phyloP scores from a whole-genome alignment of 2,113 vertebrate genomes.

The Turnix velox region DNA sequence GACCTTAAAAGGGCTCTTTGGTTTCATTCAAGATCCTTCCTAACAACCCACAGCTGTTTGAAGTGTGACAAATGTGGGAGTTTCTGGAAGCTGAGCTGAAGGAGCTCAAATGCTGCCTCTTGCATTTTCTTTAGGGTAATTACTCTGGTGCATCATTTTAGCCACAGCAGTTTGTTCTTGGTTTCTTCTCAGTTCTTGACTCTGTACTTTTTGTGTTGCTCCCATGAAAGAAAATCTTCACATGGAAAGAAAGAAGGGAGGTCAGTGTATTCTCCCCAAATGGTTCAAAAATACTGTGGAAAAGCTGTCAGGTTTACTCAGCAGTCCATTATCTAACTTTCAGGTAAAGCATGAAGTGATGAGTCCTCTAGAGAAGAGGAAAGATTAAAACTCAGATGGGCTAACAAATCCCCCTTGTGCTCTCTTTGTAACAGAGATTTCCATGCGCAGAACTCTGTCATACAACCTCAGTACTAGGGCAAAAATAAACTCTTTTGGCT shows the following conservation, averaged over 20 bases:
- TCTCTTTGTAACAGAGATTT: not conserved
- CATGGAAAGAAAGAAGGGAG: not conserved
- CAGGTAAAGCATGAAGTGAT: not conserved
- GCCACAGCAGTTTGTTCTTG: not conserved
- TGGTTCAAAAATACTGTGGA: not conserved
- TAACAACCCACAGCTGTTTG: constrained; percentile 58
- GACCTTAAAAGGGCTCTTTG: not conserved
- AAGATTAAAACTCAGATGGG: not conserved
- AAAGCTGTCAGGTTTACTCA: not conserved
- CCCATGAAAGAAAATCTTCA: not conserved
- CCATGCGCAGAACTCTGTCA: not conserved
- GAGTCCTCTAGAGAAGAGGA: not conserved
- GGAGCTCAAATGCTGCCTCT: not conserved
- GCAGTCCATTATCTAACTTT: not conserved
- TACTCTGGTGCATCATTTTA: not conserved
- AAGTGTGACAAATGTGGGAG: not conserved
- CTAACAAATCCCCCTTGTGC: not conserved
- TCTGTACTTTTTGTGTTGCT: not conserved
- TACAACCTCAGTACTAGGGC: no score
- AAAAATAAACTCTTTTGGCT: not conserved
- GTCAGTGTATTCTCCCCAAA: not conserved
- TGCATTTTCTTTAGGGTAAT: not conserved
- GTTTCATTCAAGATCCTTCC: not conserved
- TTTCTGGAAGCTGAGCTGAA: not conserved
- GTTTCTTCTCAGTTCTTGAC: not conserved